Base-by-base conservation (phyloP, 2,888 invertebrate species). In the Melitaea athalia region DNA sequence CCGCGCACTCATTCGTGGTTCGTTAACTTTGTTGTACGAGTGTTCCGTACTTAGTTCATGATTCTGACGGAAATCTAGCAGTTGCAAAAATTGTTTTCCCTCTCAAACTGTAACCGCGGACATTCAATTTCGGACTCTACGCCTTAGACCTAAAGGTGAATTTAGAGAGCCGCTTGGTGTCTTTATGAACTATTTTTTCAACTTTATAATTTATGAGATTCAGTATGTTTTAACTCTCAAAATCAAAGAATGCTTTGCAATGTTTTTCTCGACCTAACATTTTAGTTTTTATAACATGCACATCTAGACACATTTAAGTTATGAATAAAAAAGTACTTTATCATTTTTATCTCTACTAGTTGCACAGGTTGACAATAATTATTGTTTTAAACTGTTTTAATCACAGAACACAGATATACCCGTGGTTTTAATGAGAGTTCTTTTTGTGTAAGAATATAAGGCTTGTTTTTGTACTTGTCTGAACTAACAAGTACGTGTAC, bases 11-110 rank as follows among this genome's bases (percentile, higher is more conserved):
- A 86, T 87, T 86, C 86, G 87, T 84, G 91, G 88, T 88, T 89
- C 90, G 91, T 91, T 91, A 89, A 89, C 87, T 90, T 89, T 88
- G 85, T 83, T 87, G 85, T 86, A 87, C 82, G 87, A 85, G 85
- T 84, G 82, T 85, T 85, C 78, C 79, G 81, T 81, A 82, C 87
- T 87, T 86, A 87, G 87, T 85, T 84, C 85, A 86, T 86, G 85
- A 85, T 84, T 84, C 85, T 78, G 78, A 78, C 76, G 78, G 79
- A 67, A 72, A 72, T 68, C 72, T 71, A 69, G 69, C 67, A 72
- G 71, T 73, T 66, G 73, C 72, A 75, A 75, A 76, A 76, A 76
- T 73, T 74, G 74, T 75, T 75, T 68, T 64, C 67, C 69, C 65
- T 45, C 68, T 57, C 62, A 47, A 61, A 61, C 43, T 8, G 2